Conservation (phyloP, 2,797 vertebrate genomes). For the Sphenopsis melanotis region DNA sequence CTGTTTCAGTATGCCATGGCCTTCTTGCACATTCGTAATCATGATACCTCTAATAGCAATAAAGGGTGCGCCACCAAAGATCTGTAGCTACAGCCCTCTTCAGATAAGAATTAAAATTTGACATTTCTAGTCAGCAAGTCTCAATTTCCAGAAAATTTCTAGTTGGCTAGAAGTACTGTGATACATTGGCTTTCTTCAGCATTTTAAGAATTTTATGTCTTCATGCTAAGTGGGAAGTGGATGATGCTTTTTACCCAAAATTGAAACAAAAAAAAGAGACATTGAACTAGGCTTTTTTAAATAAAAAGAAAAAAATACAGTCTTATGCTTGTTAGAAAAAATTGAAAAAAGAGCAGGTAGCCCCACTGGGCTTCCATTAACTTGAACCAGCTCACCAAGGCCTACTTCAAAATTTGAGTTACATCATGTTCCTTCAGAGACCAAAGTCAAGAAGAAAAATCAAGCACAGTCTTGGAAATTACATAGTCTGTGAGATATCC, state of each 20-base stretch:
- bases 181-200: neutral
- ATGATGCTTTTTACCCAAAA: neutral
- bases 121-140: neutral
- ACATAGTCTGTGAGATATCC: neutral
- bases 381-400: neutral
- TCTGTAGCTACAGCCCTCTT: neutral
- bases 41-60: neutral
- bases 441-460: neutral
- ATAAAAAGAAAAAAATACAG: neutral
- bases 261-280: neutral
- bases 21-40: neutral
- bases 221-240: neutral
- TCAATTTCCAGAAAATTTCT: neutral
- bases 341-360: accelerated
- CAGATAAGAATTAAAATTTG: neutral
- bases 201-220: neutral
- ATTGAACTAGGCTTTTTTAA: neutral
- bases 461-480: neutral
- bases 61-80: neutral
- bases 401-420: neutral
- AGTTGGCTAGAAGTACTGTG: neutral
- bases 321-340: neutral
- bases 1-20: neutral
- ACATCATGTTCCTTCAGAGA: neutral
- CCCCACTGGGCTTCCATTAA: neutral